A percentile compares a stretch with the other conserved stretches of the same genome.
These are phyloP conservation scores for Aurelia sp. DNA, from an alignment of 30 jellyfish, hydroid and myxozoan genomes.

Conservation along the genomic window DNA sequence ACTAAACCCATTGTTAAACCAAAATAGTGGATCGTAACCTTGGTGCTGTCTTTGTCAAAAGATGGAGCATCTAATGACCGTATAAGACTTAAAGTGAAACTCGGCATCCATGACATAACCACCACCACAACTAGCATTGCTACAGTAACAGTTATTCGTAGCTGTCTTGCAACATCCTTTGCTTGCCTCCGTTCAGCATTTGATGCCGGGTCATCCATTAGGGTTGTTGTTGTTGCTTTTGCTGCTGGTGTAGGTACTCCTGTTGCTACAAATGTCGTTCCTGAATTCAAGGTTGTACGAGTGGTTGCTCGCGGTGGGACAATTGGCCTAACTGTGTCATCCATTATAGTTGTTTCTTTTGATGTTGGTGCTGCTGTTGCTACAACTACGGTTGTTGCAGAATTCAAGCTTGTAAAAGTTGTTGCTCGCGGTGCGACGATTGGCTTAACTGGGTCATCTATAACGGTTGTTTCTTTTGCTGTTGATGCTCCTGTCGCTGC, in stretches of 20 bases:
- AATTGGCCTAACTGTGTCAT: neutral
- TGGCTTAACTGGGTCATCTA: neutral
- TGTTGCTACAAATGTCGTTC: neutral
- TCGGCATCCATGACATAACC: constrained; percentile 52
- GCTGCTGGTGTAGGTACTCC: neutral
- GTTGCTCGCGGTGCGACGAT: no score
- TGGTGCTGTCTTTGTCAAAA: constrained; percentile 15
- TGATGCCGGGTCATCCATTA: neutral
- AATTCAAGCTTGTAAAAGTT: no score
- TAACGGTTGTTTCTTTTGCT: neutral
- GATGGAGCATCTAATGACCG: constrained; percentile 33
- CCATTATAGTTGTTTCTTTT: no score
- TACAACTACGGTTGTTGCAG: no score
- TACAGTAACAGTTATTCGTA: constrained; percentile 53
- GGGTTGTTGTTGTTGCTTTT: neutral
- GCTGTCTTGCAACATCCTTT: constrained; percentile 32
- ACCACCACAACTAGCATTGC: constrained; percentile 25
- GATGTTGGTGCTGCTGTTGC: no score
- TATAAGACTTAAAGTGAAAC: constrained; percentile 28
- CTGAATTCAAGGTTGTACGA: neutral
- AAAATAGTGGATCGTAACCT: constrained; percentile 31
- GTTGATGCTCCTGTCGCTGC: neutral
- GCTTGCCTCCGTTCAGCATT: constrained; percentile 5
- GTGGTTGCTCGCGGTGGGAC: neutral
- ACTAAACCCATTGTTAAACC: constrained; percentile 39